Base-by-base conservation (phyloP, 2,797 vertebrate species). In the Linurgus olivaceus region DNA sequence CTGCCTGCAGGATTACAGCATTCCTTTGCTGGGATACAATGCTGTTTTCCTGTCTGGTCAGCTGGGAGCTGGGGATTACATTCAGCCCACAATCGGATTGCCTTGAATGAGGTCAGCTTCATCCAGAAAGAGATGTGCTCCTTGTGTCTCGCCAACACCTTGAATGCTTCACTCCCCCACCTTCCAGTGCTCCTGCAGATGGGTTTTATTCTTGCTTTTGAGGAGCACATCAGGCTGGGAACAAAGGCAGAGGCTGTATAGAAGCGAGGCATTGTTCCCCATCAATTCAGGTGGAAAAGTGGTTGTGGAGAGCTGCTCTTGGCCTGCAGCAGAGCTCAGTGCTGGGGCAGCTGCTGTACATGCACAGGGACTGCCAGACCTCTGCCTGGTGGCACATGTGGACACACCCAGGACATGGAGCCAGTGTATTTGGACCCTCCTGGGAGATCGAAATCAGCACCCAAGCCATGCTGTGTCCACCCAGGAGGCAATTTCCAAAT, bases 151-250 rank as follows among this genome's bases (percentile, higher is more conserved):
- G 0, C 4, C 19, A 29, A 29, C 11, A 29, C 70, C 17, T 62
- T 47, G 78, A 96, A 73, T 50, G 82, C 71, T 57, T 50, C 28
- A 18, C 2, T 21, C 82, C 90, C 73, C 65, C 15, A 11, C 67
- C 90, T 95, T 47, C 85, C 54, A 87, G 76, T 8, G 50, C 90
- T 88, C 91, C 90, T 2, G 10, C 65, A 88, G 88, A 93, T 14
- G 83, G 92, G 70, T 73, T 97, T 96, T 97, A 68, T 95, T 94
- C 84, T 89, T 37, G 40, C 51, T 85, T 75, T 72, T 83, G 83
- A 33, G 40, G 15, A 84, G 80, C 33, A 19, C 4, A 1, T 63
- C 25, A 1, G 83, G 78, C 52, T 9, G n/a, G 68, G 90, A 97
- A 96, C 96, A 97, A 97, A 97, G 79, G 88, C 87, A 40, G 33